Percentiles rank a stretch among this genome's conserved stretches.
Conservation (phyloP, 2,888 invertebrate species). For the Hemistola chrysoprasaria region DNA sequence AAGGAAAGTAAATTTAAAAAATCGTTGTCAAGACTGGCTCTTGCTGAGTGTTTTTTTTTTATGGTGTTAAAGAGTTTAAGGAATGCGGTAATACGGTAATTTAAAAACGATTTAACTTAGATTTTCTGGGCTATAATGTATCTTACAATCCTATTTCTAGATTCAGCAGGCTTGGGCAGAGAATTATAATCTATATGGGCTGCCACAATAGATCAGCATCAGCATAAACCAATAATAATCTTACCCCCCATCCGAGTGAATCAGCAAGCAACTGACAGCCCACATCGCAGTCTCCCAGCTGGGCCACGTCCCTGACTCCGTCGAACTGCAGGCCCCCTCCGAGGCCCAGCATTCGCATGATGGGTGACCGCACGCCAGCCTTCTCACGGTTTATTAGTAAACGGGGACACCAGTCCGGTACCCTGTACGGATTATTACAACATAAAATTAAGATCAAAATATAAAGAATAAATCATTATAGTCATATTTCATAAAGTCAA, state of each 20-base stretch:
- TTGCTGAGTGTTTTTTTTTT: too few relatives aligned
- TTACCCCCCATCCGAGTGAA: conserved; percentile 90
- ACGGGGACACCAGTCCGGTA: conserved; percentile 88
- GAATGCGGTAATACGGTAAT: too few relatives aligned
- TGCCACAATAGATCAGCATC: too few relatives aligned
- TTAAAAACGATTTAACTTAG: too few relatives aligned
- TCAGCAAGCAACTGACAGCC: conserved; percentile 89
- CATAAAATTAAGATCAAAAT: neutral
- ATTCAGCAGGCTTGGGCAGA: too few relatives aligned
- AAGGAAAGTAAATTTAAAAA: too few relatives aligned
- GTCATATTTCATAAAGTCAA: too few relatives aligned
- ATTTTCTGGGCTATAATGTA: too few relatives aligned
- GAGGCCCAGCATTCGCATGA: conserved; percentile 58
- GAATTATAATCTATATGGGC: too few relatives aligned
- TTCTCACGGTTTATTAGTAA: conserved; percentile 94
- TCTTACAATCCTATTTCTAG: too few relatives aligned
- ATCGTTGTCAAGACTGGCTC: too few relatives aligned
- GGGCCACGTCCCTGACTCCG: conserved; percentile 88
- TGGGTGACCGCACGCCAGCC: conserved; percentile 70
- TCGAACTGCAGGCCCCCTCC: conserved; percentile 87
- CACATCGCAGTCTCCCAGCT: conserved; percentile 92
- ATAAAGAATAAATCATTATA: conserved; percentile 17
- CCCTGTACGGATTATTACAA: conserved; percentile 39
- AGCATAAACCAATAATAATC: conserved; percentile 29
- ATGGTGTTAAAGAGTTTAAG: too few relatives aligned